Percentiles rank a stretch among this genome's conserved stretches.
phyloP scores from a whole-genome alignment of 2,113 vertebrate species.

The Oreochromis spilurus region DNA sequence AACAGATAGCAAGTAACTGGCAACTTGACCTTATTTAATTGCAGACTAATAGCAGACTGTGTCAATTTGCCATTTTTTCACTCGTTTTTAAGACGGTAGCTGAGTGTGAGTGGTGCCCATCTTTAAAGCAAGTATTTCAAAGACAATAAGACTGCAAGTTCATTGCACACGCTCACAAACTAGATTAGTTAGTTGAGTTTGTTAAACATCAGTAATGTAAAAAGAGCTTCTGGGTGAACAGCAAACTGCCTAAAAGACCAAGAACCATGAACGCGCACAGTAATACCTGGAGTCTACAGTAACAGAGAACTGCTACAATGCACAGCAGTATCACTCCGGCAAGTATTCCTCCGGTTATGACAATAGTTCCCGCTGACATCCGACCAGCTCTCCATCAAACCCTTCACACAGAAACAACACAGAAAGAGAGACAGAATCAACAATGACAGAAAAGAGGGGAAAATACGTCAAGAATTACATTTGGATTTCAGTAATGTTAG shows the following conservation, averaged over 20 bases:
- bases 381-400: conserved; percentile 96
- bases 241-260: neutral
- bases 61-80: neutral
- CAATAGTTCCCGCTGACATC: conserved; percentile 98
- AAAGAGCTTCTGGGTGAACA: neutral
- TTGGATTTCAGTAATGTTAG: neutral
- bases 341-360: conserved; percentile 96
- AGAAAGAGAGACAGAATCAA: neutral
- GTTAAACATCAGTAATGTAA: neutral
- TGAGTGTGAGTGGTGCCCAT: neutral
- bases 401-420: conserved; percentile 58
- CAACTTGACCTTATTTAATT: neutral
- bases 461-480: neutral
- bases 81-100: neutral
- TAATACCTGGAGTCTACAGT: conserved; percentile 93
- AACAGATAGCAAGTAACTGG: neutral
- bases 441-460: neutral
- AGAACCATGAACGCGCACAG: neutral
- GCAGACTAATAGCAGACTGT: neutral
- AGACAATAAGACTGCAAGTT: neutral
- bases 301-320: conserved; percentile 94
- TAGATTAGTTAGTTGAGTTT: neutral
- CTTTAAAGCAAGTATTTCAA: neutral
- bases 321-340: conserved; percentile 93
- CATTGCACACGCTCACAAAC: neutral